Conservation (phyloP, 1,140 invertebrate genomes). For the Drosophila arawakana region DNA sequence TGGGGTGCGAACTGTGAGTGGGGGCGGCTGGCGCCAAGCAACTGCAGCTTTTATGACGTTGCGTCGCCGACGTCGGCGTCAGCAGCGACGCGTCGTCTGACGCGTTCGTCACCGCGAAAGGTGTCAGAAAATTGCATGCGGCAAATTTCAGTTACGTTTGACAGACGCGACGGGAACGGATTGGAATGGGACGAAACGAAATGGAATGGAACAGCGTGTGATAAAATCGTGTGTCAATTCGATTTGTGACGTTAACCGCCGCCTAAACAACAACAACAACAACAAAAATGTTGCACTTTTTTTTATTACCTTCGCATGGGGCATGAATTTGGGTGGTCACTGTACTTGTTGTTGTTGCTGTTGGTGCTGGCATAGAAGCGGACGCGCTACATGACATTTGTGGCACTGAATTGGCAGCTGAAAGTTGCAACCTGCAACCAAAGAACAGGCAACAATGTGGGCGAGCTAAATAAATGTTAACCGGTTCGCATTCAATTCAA, state of each 20-base stretch:
- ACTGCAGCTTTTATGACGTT: slow-evolving; percentile 64
- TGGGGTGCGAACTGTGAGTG: neutral
- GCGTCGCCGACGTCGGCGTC: slow-evolving; percentile 30
- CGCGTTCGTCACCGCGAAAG: slow-evolving; percentile 72
- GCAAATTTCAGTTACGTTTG: slow-evolving; percentile 60
- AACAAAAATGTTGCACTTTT: slow-evolving; percentile 17
- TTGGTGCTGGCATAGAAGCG: slow-evolving; percentile 72
- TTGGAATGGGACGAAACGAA: slow-evolving; percentile 36
- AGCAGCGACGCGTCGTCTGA: slow-evolving; percentile 42
- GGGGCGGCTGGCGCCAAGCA: slow-evolving; percentile 56
- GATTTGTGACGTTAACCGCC: slow-evolving; percentile 78
- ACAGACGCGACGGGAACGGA: slow-evolving; percentile 51
- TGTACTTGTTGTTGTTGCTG: slow-evolving; percentile 35
- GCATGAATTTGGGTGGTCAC: slow-evolving; percentile 8
- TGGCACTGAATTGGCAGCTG: slow-evolving; percentile 76
- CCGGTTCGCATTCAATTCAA: slow-evolving; percentile 25
- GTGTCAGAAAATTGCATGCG: slow-evolving; percentile 66
- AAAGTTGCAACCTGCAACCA: slow-evolving; percentile 44
- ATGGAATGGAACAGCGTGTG: slow-evolving; percentile 53
- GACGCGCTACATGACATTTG: slow-evolving; percentile 77
- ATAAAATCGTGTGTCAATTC: slow-evolving; percentile 82
- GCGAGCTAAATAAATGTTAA: slow-evolving; percentile 44
- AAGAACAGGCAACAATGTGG: slow-evolving; percentile 25
- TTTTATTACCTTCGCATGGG: slow-evolving; percentile 39
- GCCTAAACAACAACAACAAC: slow-evolving; percentile 75